These are phyloP conservation scores for Osmoderma eremita DNA, from an alignment of 2,888 invertebrate species.

Conservation along the genomic window DNA sequence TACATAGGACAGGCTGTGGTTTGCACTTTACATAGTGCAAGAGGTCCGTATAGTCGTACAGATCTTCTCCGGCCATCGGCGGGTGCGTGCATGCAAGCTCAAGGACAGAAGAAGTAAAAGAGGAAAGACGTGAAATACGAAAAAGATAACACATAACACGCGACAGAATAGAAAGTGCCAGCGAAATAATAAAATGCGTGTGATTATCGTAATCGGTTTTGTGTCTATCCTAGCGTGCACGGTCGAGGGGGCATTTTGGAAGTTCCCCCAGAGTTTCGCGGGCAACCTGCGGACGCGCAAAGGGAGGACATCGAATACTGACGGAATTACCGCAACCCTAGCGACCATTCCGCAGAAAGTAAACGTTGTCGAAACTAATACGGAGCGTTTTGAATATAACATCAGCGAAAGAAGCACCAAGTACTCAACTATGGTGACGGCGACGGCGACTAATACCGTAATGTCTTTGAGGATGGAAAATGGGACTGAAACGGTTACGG, in stretches of 20 bases:
- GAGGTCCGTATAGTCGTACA: constrained; percentile 59
- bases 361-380: constrained; percentile 14
- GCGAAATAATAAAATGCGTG: constrained; percentile 51
- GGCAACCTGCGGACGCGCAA: constrained; percentile 57
- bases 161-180: constrained; percentile 6
- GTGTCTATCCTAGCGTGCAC: constrained; percentile 54
- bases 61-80: constrained; percentile 60
- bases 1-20: constrained; percentile 55
- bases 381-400: constrained; percentile 7
- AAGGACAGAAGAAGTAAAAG: constrained; percentile 51
- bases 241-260: constrained; percentile 58
- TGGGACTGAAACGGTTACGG: constrained; percentile 50
- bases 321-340: constrained; percentile 14
- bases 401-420: constrained; percentile 51
- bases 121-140: too few relatives aligned
- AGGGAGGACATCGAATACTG: constrained; percentile 54
- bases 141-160: too few relatives aligned
- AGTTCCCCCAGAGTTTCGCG: constrained; percentile 56
- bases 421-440: constrained; percentile 61
- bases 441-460: constrained; percentile 64
- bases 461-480: constrained; percentile 50
- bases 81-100: constrained; percentile 54
- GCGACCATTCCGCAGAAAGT: constrained; percentile 19
- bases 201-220: constrained; percentile 50
- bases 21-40: constrained; percentile 56